Conservation (phyloP, 1,140 invertebrate genomes). For the Diabrotica virgifera region DNA sequence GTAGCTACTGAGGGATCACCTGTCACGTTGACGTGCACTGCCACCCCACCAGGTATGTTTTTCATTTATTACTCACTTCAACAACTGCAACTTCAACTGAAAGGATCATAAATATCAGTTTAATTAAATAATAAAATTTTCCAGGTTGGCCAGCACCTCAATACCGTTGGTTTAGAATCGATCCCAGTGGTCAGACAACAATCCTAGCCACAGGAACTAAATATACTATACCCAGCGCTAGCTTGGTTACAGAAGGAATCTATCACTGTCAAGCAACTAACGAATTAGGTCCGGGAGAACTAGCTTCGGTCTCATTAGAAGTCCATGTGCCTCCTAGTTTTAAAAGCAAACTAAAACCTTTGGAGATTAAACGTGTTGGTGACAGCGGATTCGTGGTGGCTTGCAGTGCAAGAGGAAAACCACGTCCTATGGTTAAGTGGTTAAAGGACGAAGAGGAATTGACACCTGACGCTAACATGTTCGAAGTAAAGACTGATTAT, state of each 20-base stretch:
- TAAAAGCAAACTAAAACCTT: conserved; percentile 76
- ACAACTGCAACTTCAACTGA: neutral
- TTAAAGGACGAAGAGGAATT: conserved; percentile 80
- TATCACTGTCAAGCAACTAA: conserved; percentile 89
- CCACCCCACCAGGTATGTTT: conserved; percentile 62
- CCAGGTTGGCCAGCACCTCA: conserved; percentile 84
- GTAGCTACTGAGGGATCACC: conserved; percentile 79
- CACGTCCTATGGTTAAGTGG: conserved; percentile 79
- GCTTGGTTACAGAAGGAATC: conserved; percentile 79
- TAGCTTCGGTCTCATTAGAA: conserved; percentile 76
- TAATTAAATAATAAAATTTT: neutral
- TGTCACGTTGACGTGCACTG: conserved; percentile 81
- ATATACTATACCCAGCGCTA: conserved; percentile 80
- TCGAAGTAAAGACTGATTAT: conserved; percentile 74
- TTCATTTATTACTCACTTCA: too few species aligned
- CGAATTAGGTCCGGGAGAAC: conserved; percentile 79
- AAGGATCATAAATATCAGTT: neutral
- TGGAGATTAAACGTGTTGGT: conserved; percentile 75
- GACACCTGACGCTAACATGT: conserved; percentile 69
- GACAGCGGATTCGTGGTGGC: conserved; percentile 77
- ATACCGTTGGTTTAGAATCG: conserved; percentile 83
- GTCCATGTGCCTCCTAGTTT: conserved; percentile 86
- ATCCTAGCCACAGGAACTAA: conserved; percentile 72
- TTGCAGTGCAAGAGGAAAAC: conserved; percentile 84
- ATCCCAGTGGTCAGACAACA: conserved; percentile 57